These are phyloP conservation scores for Chaetorhynchus papuensis DNA, from an alignment of 2,113 vertebrate species.

Conservation along the genomic window DNA sequence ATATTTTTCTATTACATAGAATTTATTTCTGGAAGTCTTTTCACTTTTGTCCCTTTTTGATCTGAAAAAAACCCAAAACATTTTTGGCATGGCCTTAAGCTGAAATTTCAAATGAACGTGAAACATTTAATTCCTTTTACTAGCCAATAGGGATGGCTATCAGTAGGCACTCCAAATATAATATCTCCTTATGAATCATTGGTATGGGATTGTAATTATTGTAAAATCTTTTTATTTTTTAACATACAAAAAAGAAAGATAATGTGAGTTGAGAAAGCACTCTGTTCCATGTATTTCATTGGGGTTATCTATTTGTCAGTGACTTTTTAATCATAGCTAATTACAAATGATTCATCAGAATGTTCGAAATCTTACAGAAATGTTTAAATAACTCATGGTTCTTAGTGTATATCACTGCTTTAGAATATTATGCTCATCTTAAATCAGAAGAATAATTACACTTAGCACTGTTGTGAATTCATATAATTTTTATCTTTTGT, in stretches of 20 bases:
- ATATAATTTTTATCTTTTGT: background rate
- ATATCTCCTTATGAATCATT: background rate
- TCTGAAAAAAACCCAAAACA: background rate
- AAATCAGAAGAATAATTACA: background rate
- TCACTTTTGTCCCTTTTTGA: constrained; percentile 19
- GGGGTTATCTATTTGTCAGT: background rate
- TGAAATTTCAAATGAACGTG: background rate
- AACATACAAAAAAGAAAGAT: background rate
- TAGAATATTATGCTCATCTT: background rate
- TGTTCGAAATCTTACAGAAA: constrained; percentile 15
- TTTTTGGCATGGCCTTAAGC: background rate
- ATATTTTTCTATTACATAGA: constrained; percentile 23
- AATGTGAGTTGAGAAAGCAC: background rate
- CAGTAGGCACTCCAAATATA: background rate
- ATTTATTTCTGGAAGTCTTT: constrained; percentile 16
- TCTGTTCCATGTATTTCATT: background rate
- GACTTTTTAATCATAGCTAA: constrained; percentile 24
- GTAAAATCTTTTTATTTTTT: background rate
- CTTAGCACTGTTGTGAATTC: background rate
- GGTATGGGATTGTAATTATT: background rate
- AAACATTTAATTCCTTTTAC: constrained; percentile 5
- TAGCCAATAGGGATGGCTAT: background rate
- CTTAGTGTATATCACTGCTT: background rate
- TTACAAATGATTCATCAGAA: constrained; percentile 26
- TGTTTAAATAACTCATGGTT: background rate